Evolutionary conservation across 2,888 invertebrate species (phyloP).

Genomic region (Sepiola atlantica): DNA sequence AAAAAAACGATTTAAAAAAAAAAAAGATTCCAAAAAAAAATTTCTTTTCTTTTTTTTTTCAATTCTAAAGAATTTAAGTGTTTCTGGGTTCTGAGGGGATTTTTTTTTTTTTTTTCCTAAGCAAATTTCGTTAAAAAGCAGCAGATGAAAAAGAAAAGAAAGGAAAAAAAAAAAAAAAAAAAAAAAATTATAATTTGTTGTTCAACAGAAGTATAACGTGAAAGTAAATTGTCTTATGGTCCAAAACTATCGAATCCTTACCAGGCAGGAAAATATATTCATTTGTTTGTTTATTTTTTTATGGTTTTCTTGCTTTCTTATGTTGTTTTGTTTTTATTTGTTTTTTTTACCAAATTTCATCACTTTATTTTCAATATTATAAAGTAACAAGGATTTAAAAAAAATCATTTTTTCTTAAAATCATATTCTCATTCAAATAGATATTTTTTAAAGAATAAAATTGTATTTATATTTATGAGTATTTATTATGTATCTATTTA

Average conservation of each 20-base stretch:
- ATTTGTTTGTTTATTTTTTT: not conserved
- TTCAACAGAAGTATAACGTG: not conserved
- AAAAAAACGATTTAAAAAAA: not conserved
- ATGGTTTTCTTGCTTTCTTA: not conserved
- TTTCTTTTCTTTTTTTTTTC: not conserved
- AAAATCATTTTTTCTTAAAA: not conserved
- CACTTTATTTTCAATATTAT: not conserved
- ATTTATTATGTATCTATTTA: not conserved
- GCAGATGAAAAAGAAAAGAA: too few relatives aligned
- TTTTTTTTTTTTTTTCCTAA: not conserved
- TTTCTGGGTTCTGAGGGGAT: not conserved
- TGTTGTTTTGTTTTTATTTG: not conserved
- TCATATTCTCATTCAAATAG: not conserved
- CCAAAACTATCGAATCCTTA: constrained; percentile 22
- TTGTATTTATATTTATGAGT: not conserved
- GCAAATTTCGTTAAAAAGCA: too few relatives aligned
- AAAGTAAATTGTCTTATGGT: constrained; percentile 32
- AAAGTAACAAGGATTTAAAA: not conserved
- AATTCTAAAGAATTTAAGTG: not conserved
- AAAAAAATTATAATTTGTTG: not conserved
- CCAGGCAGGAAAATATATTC: not conserved
- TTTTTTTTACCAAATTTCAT: not conserved
- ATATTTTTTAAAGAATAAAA: not conserved
- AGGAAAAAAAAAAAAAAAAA: not conserved
- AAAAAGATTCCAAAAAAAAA: not conserved